A percentile compares a stretch with the other conserved stretches of the same genome.
These are phyloP conservation scores for Linnaemya tessellans DNA, from an alignment of 2,888 invertebrate species.

Conservation along the genomic window DNA sequence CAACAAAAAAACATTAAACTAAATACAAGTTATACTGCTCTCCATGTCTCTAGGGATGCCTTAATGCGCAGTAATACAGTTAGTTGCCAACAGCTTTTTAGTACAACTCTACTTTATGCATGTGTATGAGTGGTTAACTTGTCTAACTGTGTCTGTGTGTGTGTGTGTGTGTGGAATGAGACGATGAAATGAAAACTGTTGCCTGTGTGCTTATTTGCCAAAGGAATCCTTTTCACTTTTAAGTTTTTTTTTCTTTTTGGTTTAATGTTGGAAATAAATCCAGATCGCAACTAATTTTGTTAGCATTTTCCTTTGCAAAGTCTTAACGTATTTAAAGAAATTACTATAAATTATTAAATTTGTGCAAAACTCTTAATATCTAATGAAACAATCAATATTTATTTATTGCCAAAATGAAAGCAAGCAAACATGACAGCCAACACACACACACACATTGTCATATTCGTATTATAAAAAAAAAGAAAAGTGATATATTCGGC, in stretches of 20 bases:
- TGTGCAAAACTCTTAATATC: neutral
- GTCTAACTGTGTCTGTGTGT: neutral
- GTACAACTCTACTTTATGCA: neutral
- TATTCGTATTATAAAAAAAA: too few relatives aligned
- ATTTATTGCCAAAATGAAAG: neutral
- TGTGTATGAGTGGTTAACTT: neutral
- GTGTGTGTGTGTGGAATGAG: neutral
- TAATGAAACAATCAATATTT: constrained; percentile 3
- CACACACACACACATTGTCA: too few relatives aligned
- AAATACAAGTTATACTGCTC: constrained; percentile 47
- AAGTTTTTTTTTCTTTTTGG: neutral
- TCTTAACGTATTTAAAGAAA: neutral
- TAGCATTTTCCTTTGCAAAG: neutral
- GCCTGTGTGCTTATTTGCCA: constrained; percentile 5
- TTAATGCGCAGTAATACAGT: constrained; percentile 81
- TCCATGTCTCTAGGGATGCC: constrained; percentile 74
- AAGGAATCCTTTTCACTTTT: constrained; percentile 47
- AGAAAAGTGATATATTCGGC: too few relatives aligned
- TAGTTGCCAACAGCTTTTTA: constrained; percentile 75
- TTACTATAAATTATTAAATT: constrained; percentile 4
- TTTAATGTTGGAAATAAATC: neutral
- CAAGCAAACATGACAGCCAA: too few relatives aligned
- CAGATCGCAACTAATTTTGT: neutral
- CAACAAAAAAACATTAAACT: constrained; percentile 50
- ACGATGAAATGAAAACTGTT: constrained; percentile 32